Base-by-base conservation (phyloP, 2,888 invertebrate genomes). In the Timandra comae region DNA sequence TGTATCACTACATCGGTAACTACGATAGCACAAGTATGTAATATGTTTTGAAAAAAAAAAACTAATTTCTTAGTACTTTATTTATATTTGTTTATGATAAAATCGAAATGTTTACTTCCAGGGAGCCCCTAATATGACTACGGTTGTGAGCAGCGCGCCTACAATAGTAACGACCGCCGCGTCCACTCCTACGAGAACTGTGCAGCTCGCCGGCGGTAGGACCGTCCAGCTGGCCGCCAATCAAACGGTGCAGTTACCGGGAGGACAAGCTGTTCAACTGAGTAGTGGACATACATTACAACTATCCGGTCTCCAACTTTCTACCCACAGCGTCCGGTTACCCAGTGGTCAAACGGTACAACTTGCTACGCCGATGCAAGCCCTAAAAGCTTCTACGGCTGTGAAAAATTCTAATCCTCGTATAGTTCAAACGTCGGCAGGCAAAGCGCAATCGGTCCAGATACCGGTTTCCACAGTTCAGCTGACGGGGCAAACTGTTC, bases 291-390 rank as follows among this genome's bases (percentile, higher is more conserved):
- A 71, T 43, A 65, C 78, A 0, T 50, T 79, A 2, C 79, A 78
- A 33, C 52, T 79, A 2, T 73, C 78, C 0, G 64, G 76, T 0
- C 45, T 79, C 2, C 77, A 77, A 24, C 53, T 74, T 24, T 79
- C 67, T 11, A 74, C 68, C n/a, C 86, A 71, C 35, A 77, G 75
- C 25, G 81, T 80, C 0, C 64, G 77, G 1, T 51, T 82, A 13
- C 82, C 70, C n/a, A 76, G 72, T 40, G 84, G 73, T 4, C 82
- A 81, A 40, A 81, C 81, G 0, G 78, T 82, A 1, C 82, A 79
- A 35, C 52, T 79, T 2, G 84, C 70, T 1, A 63, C 64, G 21
- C 77, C 69, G 2, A 55, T 75, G 26, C 70, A 72, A 46, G 56
- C 76, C 2, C 67, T 77, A 9, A 50, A 66, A 38, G 56, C 63